Conservation (phyloP, 2,888 invertebrate species). For the Phymatocera aterrima region DNA sequence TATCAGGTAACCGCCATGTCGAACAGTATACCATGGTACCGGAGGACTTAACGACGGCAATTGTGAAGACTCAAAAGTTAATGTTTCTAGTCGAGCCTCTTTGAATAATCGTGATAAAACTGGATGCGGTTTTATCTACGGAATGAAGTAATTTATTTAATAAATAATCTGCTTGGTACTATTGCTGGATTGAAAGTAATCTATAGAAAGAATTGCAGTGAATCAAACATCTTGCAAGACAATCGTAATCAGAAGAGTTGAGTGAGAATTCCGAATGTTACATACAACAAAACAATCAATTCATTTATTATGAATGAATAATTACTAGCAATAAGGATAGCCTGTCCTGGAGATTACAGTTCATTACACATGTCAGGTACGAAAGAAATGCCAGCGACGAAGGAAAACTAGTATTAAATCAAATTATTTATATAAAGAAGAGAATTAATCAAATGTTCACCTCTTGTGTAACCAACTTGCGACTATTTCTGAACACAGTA, state of each 20-base stretch:
- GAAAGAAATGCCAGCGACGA: neutral
- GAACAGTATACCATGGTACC: conserved; percentile 86
- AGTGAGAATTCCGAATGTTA: too few relatives aligned
- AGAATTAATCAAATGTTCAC: conserved; percentile 67
- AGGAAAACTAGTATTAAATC: neutral
- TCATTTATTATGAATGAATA: neutral
- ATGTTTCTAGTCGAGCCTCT: conserved; percentile 80
- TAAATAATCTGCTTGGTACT: neutral
- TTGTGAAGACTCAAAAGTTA: conserved; percentile 84
- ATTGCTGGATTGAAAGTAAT: too few relatives aligned
- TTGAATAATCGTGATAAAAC: conserved; percentile 82
- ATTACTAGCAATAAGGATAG: neutral
- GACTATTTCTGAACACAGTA: conserved; percentile 84
- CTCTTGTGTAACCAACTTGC: conserved; percentile 81
- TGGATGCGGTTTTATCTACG: conserved; percentile 88
- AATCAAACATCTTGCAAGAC: too few relatives aligned
- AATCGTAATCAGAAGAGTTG: too few relatives aligned
- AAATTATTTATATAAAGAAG: neutral
- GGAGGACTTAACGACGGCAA: conserved; percentile 91
- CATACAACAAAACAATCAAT: neutral
- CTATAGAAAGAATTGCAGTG: too few relatives aligned
- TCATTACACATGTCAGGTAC: neutral
- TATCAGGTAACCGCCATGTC: conserved; percentile 86
- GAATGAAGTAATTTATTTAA: neutral
- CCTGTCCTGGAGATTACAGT: neutral